Evolutionary conservation across 2,797 vertebrate genomes (phyloP).

Genomic region (Orientallactaga sibirica): DNA sequence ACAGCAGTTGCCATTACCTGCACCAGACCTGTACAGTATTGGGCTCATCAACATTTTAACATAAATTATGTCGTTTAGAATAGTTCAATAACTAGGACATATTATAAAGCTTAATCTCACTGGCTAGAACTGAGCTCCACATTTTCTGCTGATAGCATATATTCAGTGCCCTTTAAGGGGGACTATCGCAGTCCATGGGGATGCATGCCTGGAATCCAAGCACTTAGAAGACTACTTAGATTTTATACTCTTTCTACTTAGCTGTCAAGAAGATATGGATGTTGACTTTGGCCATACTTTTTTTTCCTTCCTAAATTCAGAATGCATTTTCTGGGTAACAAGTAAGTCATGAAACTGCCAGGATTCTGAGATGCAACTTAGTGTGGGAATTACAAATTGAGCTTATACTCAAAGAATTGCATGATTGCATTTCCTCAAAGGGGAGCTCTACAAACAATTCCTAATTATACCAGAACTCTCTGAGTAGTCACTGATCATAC

Average conservation of each 20-base stretch:
- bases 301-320: slow-evolving; percentile 30
- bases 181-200: background rate
- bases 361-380: slow-evolving; percentile 44
- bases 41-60: no score
- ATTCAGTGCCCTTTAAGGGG: background rate
- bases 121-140: background rate
- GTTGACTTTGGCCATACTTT: background rate
- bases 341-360: slow-evolving; percentile 48
- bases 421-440: slow-evolving; percentile 10
- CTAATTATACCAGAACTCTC: slow-evolving; percentile 39
- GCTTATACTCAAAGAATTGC: slow-evolving; percentile 42
- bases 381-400: slow-evolving; percentile 35
- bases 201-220: background rate
- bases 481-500: background rate
- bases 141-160: slow-evolving; percentile 31
- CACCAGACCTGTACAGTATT: no score
- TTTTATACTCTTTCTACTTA: background rate
- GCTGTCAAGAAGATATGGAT: slow-evolving; percentile 1
- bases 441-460: background rate
- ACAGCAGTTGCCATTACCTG: no score
- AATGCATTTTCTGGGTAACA: slow-evolving; percentile 18
- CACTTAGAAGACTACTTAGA: background rate
- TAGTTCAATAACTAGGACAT: background rate
- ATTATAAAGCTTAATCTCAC: slow-evolving; percentile 34
- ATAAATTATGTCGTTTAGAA: slow-evolving; percentile 34